These are phyloP conservation scores for Equus przewalskii DNA, from an alignment of 2,113 vertebrate species.

Conservation along the genomic window DNA sequence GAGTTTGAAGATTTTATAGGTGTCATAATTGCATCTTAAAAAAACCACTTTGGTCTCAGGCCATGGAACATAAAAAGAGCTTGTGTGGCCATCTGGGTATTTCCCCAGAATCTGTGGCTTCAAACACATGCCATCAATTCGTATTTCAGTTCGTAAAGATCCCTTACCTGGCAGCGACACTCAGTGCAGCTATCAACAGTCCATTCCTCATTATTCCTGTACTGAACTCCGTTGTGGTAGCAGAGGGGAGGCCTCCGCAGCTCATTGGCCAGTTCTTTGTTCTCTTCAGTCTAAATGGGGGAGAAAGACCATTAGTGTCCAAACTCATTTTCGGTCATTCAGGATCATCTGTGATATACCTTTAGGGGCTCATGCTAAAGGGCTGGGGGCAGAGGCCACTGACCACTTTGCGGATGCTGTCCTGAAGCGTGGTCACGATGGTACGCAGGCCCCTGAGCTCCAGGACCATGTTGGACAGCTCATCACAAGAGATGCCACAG, in stretches of 20 bases:
- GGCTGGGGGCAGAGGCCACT: conserved; percentile 79
- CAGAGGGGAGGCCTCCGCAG: conserved; percentile 90
- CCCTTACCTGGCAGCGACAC: conserved; percentile 97
- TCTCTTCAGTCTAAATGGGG: conserved; percentile 90
- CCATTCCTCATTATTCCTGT: conserved; percentile 95
- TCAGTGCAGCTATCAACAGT: conserved; percentile 97
- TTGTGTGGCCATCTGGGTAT: neutral
- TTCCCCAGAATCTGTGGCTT: neutral
- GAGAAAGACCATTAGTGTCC: neutral
- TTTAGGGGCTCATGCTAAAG: neutral
- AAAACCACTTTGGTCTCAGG: neutral
- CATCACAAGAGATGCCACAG: conserved; percentile 97
- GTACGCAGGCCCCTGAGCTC: conserved; percentile 95
- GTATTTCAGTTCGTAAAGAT: neutral
- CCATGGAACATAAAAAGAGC: neutral
- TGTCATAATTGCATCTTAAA: conserved; percentile 7
- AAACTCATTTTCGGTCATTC: neutral
- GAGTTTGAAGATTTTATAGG: conserved; percentile 51
- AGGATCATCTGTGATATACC: neutral
- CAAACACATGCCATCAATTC: neutral
- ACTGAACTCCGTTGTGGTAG: conserved; percentile 93
- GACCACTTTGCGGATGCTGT: conserved; percentile 95
- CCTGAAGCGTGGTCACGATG: conserved; percentile 94
- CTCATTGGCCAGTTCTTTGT: conserved; percentile 85
- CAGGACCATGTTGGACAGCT: conserved; percentile 94